These are phyloP conservation scores for Anagrus nilaparvatae DNA, from an alignment of 1,140 invertebrate species.

Conservation along the genomic window DNA sequence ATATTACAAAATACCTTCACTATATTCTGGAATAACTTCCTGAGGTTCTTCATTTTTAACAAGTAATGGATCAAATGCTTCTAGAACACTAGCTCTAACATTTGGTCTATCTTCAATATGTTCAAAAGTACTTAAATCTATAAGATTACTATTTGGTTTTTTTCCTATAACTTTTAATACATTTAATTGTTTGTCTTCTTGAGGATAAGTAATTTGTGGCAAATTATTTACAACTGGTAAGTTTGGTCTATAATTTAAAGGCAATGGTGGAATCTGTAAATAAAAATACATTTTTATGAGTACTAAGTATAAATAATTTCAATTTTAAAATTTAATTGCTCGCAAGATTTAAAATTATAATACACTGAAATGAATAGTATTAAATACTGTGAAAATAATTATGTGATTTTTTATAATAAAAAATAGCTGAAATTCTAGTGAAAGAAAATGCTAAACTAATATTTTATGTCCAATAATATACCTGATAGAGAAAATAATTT, in stretches of 20 bases:
- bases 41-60: conserved; percentile 39
- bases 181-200: conserved; percentile 34
- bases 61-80: conserved; percentile 74
- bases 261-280: conserved; percentile 40
- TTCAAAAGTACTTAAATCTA: conserved; percentile 43
- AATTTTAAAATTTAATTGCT: background rate
- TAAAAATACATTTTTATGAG: too few species aligned
- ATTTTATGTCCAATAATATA: too few species aligned
- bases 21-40: conserved; percentile 12
- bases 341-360: background rate
- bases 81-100: conserved; percentile 67
- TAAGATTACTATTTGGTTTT: conserved; percentile 46
- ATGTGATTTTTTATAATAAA: conserved; percentile 2
- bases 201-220: conserved; percentile 21
- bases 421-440: conserved; percentile 9
- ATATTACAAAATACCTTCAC: conserved; percentile 1
- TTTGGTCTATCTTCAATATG: conserved; percentile 44
- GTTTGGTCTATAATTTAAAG: conserved; percentile 36
- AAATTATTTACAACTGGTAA: conserved; percentile 17
- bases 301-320: background rate
- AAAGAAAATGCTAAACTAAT: conserved; percentile 1
- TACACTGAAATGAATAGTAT: background rate
- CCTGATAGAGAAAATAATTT: conserved; percentile 35
- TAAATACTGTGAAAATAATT: conserved; percentile 1
- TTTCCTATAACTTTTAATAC: conserved; percentile 43